Percentiles rank a stretch among this genome's conserved stretches.
Conservation (phyloP, 2,888 invertebrate species). For the Dryococelus australis region DNA sequence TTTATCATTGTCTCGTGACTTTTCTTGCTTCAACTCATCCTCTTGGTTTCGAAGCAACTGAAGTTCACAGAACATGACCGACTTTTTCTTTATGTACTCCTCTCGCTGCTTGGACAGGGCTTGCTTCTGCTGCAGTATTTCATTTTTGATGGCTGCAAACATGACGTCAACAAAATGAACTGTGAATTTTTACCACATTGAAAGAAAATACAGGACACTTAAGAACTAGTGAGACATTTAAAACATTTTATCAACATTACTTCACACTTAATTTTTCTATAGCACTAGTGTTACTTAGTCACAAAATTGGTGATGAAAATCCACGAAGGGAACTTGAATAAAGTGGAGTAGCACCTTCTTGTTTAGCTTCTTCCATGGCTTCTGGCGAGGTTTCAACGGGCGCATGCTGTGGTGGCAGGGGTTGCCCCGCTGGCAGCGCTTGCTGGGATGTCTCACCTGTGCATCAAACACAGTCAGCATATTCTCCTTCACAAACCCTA, state of each 20-base stretch:
- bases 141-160: constrained; percentile 74
- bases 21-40: constrained; percentile 76
- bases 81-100: constrained; percentile 80
- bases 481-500: not conserved
- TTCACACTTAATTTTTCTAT: not conserved
- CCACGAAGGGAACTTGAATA: constrained; percentile 19
- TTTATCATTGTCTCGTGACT: constrained; percentile 72
- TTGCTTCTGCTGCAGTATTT: constrained; percentile 82
- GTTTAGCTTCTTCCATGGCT: not conserved
- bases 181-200: not conserved
- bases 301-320: not conserved
- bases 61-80: constrained; percentile 77
- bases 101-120: constrained; percentile 81
- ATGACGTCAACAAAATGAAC: constrained; percentile 1
- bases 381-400: not conserved
- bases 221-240: not conserved
- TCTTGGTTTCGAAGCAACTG: constrained; percentile 81
- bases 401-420: not conserved
- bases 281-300: not conserved
- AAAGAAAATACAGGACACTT: not conserved
- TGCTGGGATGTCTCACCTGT: not conserved
- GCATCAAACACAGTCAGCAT: not conserved
- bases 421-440: not conserved
- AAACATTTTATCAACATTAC: not conserved
- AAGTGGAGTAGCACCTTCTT: constrained; percentile 3